Percentiles rank a stretch among this genome's conserved stretches.
phyloP scores from a whole-genome alignment of 92 coral and sea anemone genomes.

The Plumapathes pennacea region DNA sequence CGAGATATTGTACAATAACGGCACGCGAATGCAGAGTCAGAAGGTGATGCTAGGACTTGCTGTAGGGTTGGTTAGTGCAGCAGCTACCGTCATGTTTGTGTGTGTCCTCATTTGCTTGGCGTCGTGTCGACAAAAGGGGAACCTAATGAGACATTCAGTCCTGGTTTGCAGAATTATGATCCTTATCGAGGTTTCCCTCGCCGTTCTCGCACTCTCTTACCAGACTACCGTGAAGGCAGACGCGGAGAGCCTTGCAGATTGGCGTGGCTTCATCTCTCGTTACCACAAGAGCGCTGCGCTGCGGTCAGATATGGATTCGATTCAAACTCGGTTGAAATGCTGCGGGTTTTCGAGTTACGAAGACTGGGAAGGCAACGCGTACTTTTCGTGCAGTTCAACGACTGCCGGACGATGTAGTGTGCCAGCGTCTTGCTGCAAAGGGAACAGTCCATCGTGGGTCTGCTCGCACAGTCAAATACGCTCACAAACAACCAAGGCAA shows the following conservation, averaged over 20 bases:
- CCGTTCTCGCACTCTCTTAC: neutral
- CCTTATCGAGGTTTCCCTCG: neutral
- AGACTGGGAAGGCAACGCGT: conserved; percentile 28
- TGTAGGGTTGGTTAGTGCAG: neutral
- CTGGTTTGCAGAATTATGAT: neutral
- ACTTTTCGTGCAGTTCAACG: conserved; percentile 15
- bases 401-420: conserved; percentile 6
- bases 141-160: neutral
- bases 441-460: conserved; percentile 1
- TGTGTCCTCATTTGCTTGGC: neutral
- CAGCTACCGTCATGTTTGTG: neutral
- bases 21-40: neutral
- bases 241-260: neutral
- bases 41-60: neutral
- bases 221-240: neutral
- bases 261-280: conserved; percentile 3
- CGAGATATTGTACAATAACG: neutral
- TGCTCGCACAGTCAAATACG: conserved; percentile 23
- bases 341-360: conserved; percentile 25
- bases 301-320: conserved; percentile 12
- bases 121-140: neutral
- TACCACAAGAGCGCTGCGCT: conserved; percentile 32
- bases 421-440: conserved; percentile 23
- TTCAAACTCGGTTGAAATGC: conserved; percentile 15
- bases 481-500: too few relatives aligned